phyloP scores from a whole-genome alignment of 2,888 invertebrate species.

The Meta bourneti region DNA sequence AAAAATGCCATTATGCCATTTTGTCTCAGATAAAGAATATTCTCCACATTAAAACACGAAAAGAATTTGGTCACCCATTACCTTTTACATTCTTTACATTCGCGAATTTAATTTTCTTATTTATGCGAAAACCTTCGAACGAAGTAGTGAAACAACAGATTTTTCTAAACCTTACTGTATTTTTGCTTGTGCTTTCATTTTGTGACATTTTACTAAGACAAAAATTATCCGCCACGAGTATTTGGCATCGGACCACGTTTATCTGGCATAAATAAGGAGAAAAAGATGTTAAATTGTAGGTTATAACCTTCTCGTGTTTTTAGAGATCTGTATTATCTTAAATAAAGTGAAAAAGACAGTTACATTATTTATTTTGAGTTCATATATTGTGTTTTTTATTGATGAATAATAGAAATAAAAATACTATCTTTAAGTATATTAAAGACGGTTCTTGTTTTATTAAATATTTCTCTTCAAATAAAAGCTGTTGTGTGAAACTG shows the following conservation, averaged over 20 bases:
- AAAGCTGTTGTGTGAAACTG: neutral
- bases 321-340: neutral
- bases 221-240: neutral
- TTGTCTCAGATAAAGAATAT: too few relatives aligned
- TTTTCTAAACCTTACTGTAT: neutral
- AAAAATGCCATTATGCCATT: too few relatives aligned
- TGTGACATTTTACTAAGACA: neutral
- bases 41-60: neutral
- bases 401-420: neutral
- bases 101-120: neutral
- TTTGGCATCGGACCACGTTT: neutral
- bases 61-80: neutral
- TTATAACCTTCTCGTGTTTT: neutral
- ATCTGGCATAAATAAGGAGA: conserved; percentile 1
- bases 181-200: neutral
- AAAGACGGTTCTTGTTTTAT: neutral
- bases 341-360: neutral
- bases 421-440: neutral
- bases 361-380: neutral
- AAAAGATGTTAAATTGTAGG: neutral
- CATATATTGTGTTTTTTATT: neutral
- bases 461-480: neutral
- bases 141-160: neutral
- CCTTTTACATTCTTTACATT: neutral
- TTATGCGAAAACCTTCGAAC: neutral